phyloP scores from a whole-genome alignment of 2,888 invertebrate genomes.

The Eulithis testata region DNA sequence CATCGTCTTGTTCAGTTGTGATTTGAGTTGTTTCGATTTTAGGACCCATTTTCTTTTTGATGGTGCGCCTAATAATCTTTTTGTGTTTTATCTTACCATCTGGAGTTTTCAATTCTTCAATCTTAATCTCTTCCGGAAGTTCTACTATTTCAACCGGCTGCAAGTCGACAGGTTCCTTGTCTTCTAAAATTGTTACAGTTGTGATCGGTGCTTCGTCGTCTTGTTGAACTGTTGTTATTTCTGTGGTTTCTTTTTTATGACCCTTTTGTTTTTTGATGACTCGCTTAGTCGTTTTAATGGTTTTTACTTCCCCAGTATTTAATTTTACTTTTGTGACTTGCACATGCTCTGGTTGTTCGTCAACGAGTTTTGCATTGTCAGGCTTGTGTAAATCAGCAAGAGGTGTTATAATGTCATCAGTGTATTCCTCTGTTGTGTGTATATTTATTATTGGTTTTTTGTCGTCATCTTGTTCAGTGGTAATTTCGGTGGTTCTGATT shows the following conservation, averaged over 20 bases:
- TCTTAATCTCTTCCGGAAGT: conserved; percentile 52
- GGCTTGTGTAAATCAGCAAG: conserved; percentile 47
- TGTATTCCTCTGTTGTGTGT: conserved; percentile 48
- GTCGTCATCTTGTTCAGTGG: conserved; percentile 43
- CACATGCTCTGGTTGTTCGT: conserved; percentile 50
- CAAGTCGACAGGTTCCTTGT: conserved; percentile 9
- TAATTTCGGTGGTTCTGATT: conserved; percentile 48
- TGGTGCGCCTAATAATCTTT: conserved; percentile 48
- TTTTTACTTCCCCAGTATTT: conserved; percentile 54
- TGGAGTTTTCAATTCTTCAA: conserved; percentile 41
- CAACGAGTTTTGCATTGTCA: conserved; percentile 48
- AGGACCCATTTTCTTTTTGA: conserved; percentile 54
- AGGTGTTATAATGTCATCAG: conserved; percentile 39
- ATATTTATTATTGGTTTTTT: conserved; percentile 30
- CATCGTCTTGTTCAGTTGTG: conserved; percentile 56
- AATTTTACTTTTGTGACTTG: conserved; percentile 44
- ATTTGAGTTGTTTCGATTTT: conserved; percentile 61
- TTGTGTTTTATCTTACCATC: conserved; percentile 39
- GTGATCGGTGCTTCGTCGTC: conserved; percentile 48
- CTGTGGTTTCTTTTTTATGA: not conserved
- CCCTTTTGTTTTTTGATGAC: not conserved
- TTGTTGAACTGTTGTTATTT: conserved; percentile 52
- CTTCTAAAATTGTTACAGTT: conserved; percentile 39
- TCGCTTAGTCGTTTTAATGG: conserved; percentile 18
- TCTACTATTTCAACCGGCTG: conserved; percentile 47